phyloP scores from a whole-genome alignment of 2,888 invertebrate species.

The Tricholauxania praeusta region DNA sequence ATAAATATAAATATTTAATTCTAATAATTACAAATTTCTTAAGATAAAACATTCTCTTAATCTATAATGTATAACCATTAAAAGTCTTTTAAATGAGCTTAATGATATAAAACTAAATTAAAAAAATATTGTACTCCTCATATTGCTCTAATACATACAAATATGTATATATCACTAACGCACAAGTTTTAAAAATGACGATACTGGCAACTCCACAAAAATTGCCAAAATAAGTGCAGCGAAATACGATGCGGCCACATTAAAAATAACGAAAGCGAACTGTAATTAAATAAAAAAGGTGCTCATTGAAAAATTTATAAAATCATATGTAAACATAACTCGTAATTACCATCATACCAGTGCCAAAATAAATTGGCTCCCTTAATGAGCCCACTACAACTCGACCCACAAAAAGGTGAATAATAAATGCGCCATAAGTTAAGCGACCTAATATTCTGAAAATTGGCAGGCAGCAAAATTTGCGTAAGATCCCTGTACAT shows the following conservation, averaged over 20 bases:
- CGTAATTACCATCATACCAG: slow-evolving; percentile 57
- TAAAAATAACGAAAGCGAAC: slow-evolving; percentile 59
- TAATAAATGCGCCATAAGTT: slow-evolving; percentile 62
- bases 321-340: neutral
- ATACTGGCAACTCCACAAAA: slow-evolving; percentile 59
- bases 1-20: slow-evolving; percentile 24
- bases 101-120: slow-evolving; percentile 4
- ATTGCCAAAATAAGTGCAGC: slow-evolving; percentile 58
- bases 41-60: neutral
- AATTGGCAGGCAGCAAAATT: slow-evolving; percentile 60
- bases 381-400: slow-evolving; percentile 56
- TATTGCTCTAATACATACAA: too few relatives aligned
- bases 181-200: slow-evolving; percentile 57
- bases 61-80: neutral
- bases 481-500: slow-evolving; percentile 56
- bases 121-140: neutral
- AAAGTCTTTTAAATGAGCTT: slow-evolving; percentile 3
- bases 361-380: slow-evolving; percentile 59
- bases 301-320: neutral
- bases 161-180: slow-evolving; percentile 40
- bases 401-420: slow-evolving; percentile 57
- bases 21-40: neutral
- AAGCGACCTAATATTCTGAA: slow-evolving; percentile 62
- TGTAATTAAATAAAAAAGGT: slow-evolving; percentile 40
- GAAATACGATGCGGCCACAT: slow-evolving; percentile 55